Base-by-base conservation (phyloP, 1,140 invertebrate species). In the Panagrolaimus sp. region DNA sequence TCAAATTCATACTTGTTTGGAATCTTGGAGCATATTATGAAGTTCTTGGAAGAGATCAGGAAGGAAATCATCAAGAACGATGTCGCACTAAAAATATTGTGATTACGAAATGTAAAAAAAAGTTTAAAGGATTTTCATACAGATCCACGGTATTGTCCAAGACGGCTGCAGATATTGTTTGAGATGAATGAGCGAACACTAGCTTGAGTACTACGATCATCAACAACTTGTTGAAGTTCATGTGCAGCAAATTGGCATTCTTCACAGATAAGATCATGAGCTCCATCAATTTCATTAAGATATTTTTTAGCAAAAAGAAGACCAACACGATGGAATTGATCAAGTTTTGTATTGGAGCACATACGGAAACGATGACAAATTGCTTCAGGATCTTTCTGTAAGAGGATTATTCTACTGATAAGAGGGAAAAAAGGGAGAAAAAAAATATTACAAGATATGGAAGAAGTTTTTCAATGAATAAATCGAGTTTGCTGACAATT, bases 181-280 rank as follows among this genome's bases (percentile, higher is more conserved):
- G 66, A 70, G 47, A 80, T 42, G 72, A 80, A 81, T 20, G 72
- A 63, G 25, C 74, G 69, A 20, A 79, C 66, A 44, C 81, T 69
- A 25, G 68, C 66, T 53, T 82, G 76, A 16, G 57, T 70, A n/a
- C 72, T 31, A 13, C 68, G 72, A 31, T 77, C 70, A 44, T 79
- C 75, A 31, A 83, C 68, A 13, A 78, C 48, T 20, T 65, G 42
- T 38, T 72, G 67, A 25, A 82, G 42, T 70, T 82, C 80, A 63
- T 70, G 66, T 48, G 75, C 81, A 47, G 81, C 80, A 51, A 82
- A 75, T 67, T 83, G 72, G 65, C 80, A 82, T 62, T 82, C 80
- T 63, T 82, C 80, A 61, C 80, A 82, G 61, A 82, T 67, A 31
- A 82, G 61, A 42, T 78, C 73, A 16, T 75, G 77, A 45, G 61